These are phyloP conservation scores for Cygnus atratus DNA, from an alignment of 2,113 vertebrate genomes.

Conservation along the genomic window DNA sequence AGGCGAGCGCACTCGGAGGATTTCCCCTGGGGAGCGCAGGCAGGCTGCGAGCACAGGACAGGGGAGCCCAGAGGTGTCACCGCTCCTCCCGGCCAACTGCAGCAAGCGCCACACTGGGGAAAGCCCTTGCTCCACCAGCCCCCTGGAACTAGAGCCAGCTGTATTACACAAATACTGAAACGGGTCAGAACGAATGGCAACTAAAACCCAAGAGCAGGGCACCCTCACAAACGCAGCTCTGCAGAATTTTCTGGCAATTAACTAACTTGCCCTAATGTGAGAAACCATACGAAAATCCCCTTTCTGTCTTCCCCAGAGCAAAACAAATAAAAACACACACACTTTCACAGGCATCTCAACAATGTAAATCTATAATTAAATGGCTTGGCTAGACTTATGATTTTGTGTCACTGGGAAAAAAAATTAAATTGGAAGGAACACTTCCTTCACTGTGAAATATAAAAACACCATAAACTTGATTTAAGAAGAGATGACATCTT, in stretches of 20 bases:
- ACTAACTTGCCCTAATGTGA: background rate
- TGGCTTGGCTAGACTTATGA: constrained; percentile 13
- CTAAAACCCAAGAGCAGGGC: background rate
- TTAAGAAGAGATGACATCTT: constrained; percentile 46
- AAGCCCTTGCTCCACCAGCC: background rate
- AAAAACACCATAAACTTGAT: constrained; percentile 39
- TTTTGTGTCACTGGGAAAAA: constrained; percentile 6
- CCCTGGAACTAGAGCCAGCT: background rate
- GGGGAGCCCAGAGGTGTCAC: too few relatives aligned
- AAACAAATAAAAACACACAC: background rate
- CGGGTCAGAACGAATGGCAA: rapidly evolving
- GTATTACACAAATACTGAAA: background rate
- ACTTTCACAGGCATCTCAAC: background rate
- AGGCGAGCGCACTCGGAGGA: too few relatives aligned
- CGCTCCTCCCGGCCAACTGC: too few relatives aligned
- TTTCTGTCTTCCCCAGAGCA: background rate
- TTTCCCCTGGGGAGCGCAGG: too few relatives aligned
- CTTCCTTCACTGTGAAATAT: constrained; percentile 32
- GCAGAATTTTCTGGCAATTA: background rate
- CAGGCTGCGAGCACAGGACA: too few relatives aligned
- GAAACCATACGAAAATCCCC: background rate
- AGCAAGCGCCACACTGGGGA: rapidly evolving
- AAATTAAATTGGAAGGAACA: constrained; percentile 23
- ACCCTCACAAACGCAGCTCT: background rate
- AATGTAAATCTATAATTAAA: constrained; percentile 46